Conservation (phyloP, 2,888 invertebrate species). For the Oligia strigilis region DNA sequence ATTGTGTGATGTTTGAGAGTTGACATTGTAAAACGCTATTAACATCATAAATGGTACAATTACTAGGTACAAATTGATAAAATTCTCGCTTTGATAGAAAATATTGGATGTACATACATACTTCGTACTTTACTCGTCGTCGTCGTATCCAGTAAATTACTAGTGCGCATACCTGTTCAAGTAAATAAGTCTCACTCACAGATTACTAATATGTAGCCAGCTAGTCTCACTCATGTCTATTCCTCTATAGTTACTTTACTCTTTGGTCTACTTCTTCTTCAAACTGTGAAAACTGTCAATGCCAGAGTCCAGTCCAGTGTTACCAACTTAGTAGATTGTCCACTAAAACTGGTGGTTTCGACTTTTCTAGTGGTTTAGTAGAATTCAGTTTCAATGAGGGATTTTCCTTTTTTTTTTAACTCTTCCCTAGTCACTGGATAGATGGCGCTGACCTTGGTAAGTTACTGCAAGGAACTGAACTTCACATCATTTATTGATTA, state of each 20-base stretch:
- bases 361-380: too few species aligned
- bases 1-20: neutral
- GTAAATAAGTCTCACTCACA: neutral
- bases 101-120: neutral
- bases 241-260: too few species aligned
- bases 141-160: neutral
- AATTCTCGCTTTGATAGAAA: neutral
- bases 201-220: too few species aligned
- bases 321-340: neutral
- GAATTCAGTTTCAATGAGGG: too few species aligned
- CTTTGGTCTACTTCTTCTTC: too few species aligned
- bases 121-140: neutral
- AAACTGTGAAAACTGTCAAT: slow-evolving; percentile 24
- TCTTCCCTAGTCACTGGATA: too few species aligned
- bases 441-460: too few species aligned
- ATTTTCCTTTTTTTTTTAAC: too few species aligned
- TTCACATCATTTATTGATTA: too few species aligned
- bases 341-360: neutral
- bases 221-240: neutral
- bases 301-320: neutral
- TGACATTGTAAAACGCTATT: too few species aligned
- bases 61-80: neutral
- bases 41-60: too few species aligned
- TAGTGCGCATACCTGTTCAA: neutral
- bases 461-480: too few species aligned